Evolutionary conservation across 1,140 invertebrate species (phyloP), one percentile per base, ranked within the genome.

Genomic region (Brevipalpus yothersi): DNA sequence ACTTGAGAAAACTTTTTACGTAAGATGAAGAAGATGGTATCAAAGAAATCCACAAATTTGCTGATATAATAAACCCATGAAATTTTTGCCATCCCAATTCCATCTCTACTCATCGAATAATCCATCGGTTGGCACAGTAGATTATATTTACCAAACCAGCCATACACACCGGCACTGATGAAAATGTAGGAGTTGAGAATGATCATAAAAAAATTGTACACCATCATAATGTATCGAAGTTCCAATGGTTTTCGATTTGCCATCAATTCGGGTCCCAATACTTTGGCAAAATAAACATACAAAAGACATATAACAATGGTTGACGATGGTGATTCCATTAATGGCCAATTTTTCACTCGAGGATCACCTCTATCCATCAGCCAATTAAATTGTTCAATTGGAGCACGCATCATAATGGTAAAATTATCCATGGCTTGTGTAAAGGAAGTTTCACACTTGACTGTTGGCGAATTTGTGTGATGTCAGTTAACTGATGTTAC

Each of bases 321-420:
- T n/a, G 89, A 88, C 65, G 82, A 75, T 19, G 88, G 88, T 61
- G 84, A 83, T 59, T 79, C 80, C 83, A 93, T 88, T 75, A 95
- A 79, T n/a, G 80, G 72, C 86, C 88, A 94, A 67, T 82, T 79
- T 63, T 81, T 82, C 40, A 93, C 86, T 64, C 91, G 78, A 3
- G 43, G 43, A 45, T 45, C 43, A 15, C 43, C 43, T 15, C n/a
- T 45, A 15, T 45, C 43, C 43, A 45, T 45, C n/a, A 45, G n/a
- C 43, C 43, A 45, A 45, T 17, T 13, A 45, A 4, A 45, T 45
- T 45, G 12, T 13, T 45, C n/a, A 45, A 17, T 45, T 45, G 43
- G 31, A 31, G 31, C 31, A 31, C 31, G 31, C 2, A 31, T 31
- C 31, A 31, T 31, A 31, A 31, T 31, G 31, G 31, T 31, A 31